Evolutionary conservation across 2,797 vertebrate species (phyloP), one percentile per base, ranked within the genome.

Genomic region (Acomys russatus): DNA sequence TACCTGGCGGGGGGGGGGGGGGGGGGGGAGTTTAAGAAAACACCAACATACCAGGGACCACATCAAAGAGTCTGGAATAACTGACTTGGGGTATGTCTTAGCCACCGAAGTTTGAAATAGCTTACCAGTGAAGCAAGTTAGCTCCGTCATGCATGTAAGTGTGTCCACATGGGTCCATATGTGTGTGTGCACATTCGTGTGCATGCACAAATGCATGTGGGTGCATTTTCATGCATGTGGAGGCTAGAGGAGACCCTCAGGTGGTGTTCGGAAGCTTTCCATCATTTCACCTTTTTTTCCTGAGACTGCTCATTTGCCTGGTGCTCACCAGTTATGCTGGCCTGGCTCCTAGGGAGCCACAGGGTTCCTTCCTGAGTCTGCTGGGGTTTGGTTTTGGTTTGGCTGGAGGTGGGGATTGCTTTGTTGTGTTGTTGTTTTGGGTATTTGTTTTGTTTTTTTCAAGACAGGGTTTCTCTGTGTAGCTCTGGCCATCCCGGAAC

Each of bases 91-190:
- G 23, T 71, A 61, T 38, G 56, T 38, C 33, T 59, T 78, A 83
- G 74, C 17, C 77, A 84, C 84, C 6, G 11, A 61, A 23, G 71
- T 92, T 96, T 92, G 84, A 93, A 94, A 76, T 64, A 68, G 10
- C 33, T 71, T 87, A 33, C 51, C 33, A 56, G 22, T 9, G n/a
- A 86, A 87, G n/a, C 51, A 28, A 3, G 49, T 38, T 3, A 7
- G 68, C n/a, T 33, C 22, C 38, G 38, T 18, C 51, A 3, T 3
- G 51, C 38, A 28, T 54, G 20, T 2, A 8, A 33, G 30, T 66
- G 17, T 84, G 1, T 51, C 4, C 44, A 30, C 35, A 11, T 66
- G 22, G 22, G 7, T 15, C 14, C 14, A 23, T 35, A 3, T 38
- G 11, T 30, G 17, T 54, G 25, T 5, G 2, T 59, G 56, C 56